These are phyloP conservation scores for Nasonia vitripennis DNA, from an alignment of 1,140 invertebrate genomes.

Conservation along the genomic window DNA sequence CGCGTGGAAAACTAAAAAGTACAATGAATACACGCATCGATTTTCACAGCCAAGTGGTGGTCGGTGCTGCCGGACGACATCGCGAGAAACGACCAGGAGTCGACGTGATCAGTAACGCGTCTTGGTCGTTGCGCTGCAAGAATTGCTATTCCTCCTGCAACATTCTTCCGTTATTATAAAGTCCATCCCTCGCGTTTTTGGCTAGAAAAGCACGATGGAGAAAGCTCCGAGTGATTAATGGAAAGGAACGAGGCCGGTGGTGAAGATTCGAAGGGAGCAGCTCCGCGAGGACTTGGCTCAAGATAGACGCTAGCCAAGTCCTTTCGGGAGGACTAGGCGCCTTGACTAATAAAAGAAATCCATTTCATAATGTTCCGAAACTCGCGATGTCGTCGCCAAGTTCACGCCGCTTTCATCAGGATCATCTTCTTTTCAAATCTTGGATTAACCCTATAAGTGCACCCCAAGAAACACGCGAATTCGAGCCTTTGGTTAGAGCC, in stretches of 20 bases:
- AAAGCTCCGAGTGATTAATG: constrained; percentile 42
- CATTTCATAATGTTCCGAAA: no score
- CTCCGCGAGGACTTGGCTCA: neutral
- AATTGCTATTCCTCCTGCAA: constrained; percentile 61
- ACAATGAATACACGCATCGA: no score
- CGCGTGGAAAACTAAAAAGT: no score
- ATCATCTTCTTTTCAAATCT: no score
- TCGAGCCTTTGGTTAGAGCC: no score
- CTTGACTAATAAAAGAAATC: no score
- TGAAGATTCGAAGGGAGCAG: constrained; percentile 13
- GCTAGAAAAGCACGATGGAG: neutral
- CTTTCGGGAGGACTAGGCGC: no score
- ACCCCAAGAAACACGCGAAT: no score
- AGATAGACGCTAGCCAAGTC: constrained; percentile 10
- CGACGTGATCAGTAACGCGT: neutral
- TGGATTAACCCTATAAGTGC: no score
- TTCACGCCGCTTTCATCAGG: no score
- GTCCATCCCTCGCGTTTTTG: constrained; percentile 17
- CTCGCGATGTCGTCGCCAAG: no score
- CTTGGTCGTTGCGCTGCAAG: constrained; percentile 52
- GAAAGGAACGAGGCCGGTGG: neutral
- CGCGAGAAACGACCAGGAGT: constrained; percentile 24
- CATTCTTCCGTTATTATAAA: neutral
- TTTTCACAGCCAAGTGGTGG: constrained; percentile 56
- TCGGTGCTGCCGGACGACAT: constrained; percentile 56